Conservation (phyloP, 2,113 vertebrate genomes). For the Cebidichthys violaceus region DNA sequence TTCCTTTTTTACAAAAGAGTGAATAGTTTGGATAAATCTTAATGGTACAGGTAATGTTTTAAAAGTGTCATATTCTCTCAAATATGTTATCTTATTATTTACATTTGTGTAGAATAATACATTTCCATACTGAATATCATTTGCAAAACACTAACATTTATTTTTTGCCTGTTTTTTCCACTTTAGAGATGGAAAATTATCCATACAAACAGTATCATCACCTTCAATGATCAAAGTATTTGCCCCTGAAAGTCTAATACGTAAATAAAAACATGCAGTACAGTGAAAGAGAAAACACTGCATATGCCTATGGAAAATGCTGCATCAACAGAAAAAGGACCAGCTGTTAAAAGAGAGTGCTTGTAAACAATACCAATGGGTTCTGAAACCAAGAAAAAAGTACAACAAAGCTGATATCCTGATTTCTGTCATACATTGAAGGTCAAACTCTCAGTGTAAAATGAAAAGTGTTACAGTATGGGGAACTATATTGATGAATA, state of each 20-base stretch:
- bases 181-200: constrained; percentile 52
- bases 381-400: constrained; percentile 44
- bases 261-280: constrained; percentile 68
- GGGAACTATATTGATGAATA: neutral
- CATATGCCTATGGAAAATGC: constrained; percentile 63
- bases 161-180: constrained; percentile 36
- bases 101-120: constrained; percentile 75
- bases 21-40: constrained; percentile 72
- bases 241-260: constrained; percentile 51
- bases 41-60: constrained; percentile 71
- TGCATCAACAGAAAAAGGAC: constrained; percentile 39
- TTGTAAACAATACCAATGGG: constrained; percentile 15
- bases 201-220: constrained; percentile 52
- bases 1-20: constrained; percentile 80
- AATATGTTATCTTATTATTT: constrained; percentile 73
- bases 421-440: neutral
- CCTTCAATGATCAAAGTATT: constrained; percentile 43
- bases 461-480: neutral
- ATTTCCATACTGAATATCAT: constrained; percentile 62
- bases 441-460: constrained; percentile 5
- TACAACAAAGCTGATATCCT: constrained; percentile 8
- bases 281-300: constrained; percentile 62
- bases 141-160: constrained; percentile 67
- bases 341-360: constrained; percentile 58
- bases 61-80: constrained; percentile 75